These are phyloP conservation scores for Amyelois transitella DNA, from an alignment of 1,140 invertebrate species.

Conservation along the genomic window DNA sequence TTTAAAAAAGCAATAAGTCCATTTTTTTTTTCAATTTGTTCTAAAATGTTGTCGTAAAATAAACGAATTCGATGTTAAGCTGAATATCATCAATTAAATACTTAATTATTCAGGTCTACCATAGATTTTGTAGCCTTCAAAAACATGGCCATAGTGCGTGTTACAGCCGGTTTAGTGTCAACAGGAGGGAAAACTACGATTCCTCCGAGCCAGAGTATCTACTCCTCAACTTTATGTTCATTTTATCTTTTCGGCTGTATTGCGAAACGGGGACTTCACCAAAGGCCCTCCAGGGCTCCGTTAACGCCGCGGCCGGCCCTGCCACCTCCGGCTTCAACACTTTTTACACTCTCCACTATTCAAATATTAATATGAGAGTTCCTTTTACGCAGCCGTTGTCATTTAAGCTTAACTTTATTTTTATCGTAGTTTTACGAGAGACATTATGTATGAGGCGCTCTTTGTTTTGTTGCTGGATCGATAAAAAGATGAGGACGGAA, in stretches of 20 bases:
- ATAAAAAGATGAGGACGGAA: background rate
- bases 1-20: too few relatives aligned
- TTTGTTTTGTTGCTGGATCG: constrained; percentile 1
- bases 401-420: constrained; percentile 25
- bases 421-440: constrained; percentile 16
- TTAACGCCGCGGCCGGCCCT: constrained; percentile 52
- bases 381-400: constrained; percentile 12
- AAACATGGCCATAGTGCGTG: too few relatives aligned
- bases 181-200: constrained; percentile 65
- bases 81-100: too few relatives aligned
- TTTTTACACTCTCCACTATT: constrained; percentile 57
- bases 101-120: background rate
- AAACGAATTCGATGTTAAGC: too few relatives aligned
- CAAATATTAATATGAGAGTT: constrained; percentile 54
- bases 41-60: too few relatives aligned
- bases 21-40: too few relatives aligned
- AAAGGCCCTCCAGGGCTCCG: constrained; percentile 66
- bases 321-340: constrained; percentile 39
- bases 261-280: constrained; percentile 57
- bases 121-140: too few relatives aligned
- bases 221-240: constrained; percentile 70
- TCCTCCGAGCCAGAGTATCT: constrained; percentile 64
- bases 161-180: constrained; percentile 57
- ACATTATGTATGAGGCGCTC: background rate
- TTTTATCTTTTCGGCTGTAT: constrained; percentile 71